Conservation (phyloP, 1,140 invertebrate genomes). For the Fopius arisanus region DNA sequence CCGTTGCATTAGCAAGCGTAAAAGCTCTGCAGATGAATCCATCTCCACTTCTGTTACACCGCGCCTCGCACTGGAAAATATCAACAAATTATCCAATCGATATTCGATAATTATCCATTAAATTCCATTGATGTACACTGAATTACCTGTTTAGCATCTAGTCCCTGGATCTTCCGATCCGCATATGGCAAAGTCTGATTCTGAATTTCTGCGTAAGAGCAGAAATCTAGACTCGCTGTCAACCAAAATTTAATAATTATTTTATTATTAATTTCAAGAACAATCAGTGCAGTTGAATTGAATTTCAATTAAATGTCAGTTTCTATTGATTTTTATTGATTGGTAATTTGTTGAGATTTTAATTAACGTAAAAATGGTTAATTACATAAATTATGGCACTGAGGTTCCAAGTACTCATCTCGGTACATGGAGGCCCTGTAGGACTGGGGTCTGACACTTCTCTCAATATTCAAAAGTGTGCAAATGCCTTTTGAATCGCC, state of each 20-base stretch:
- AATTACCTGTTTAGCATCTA: constrained; percentile 50
- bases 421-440: constrained; percentile 55
- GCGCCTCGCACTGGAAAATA: constrained; percentile 61
- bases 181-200: constrained; percentile 57
- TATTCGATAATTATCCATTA: background rate
- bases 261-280: too few relatives aligned
- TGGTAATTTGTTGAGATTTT: too few relatives aligned
- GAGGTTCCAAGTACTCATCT: constrained; percentile 61
- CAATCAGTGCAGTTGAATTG: too few relatives aligned
- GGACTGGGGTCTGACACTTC: constrained; percentile 51
- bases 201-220: constrained; percentile 59
- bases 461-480: constrained; percentile 45
- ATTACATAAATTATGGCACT: constrained; percentile 61
- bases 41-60: constrained; percentile 60
- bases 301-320: too few relatives aligned
- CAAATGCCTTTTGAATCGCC: constrained; percentile 47
- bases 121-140: constrained; percentile 16
- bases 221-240: constrained; percentile 54
- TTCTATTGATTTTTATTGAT: background rate
- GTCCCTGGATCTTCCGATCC: constrained; percentile 46
- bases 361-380: constrained; percentile 23
- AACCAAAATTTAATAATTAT: constrained; percentile 4
- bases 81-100: background rate
- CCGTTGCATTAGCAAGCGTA: constrained; percentile 48
- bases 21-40: constrained; percentile 66